Conservation (phyloP, 1,140 invertebrate species). For the Macrosteles quadrilineatus region DNA sequence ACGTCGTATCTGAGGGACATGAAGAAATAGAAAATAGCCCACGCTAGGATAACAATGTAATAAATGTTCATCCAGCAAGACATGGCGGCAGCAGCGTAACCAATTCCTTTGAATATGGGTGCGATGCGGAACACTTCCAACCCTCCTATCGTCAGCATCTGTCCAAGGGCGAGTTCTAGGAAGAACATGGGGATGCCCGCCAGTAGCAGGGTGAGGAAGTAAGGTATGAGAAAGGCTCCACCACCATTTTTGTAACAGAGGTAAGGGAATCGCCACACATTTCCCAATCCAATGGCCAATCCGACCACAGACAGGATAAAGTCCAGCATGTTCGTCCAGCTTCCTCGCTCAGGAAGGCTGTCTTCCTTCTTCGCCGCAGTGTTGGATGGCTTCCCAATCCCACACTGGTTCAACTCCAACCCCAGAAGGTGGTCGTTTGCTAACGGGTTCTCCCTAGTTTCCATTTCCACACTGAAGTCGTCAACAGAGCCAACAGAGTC, state of each 20-base stretch:
- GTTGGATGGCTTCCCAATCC: slow-evolving; percentile 25
- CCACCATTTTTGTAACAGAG: slow-evolving; percentile 77
- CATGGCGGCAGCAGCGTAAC: slow-evolving; percentile 97
- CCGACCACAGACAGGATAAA: slow-evolving; percentile 83
- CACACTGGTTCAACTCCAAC: slow-evolving; percentile 48
- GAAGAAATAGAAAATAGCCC: slow-evolving; percentile 97
- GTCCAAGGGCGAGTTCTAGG: slow-evolving; percentile 94
- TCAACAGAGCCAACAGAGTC: not conserved
- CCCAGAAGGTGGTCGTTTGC: slow-evolving; percentile 40
- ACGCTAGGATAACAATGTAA: slow-evolving; percentile 98
- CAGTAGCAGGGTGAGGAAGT: slow-evolving; percentile 88
- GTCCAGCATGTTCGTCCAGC: slow-evolving; percentile 83
- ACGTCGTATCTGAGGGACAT: slow-evolving; percentile 86
- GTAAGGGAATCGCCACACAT: slow-evolving; percentile 75
- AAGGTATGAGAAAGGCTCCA: slow-evolving; percentile 94
- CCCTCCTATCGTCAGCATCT: slow-evolving; percentile 96
- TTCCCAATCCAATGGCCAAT: slow-evolving; percentile 75
- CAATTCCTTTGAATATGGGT: slow-evolving; percentile 98
- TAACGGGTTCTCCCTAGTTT: slow-evolving; percentile 38
- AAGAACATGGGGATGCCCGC: slow-evolving; percentile 99
- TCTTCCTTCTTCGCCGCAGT: slow-evolving; percentile 39
- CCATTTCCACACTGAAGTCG: slow-evolving; percentile 18
- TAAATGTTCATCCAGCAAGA: slow-evolving; percentile 99
- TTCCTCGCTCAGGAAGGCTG: slow-evolving; percentile 63
- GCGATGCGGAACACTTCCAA: slow-evolving; percentile 97